These are phyloP conservation scores for Anguilla megastoma DNA, from an alignment of 2,797 vertebrate species.

Conservation along the genomic window DNA sequence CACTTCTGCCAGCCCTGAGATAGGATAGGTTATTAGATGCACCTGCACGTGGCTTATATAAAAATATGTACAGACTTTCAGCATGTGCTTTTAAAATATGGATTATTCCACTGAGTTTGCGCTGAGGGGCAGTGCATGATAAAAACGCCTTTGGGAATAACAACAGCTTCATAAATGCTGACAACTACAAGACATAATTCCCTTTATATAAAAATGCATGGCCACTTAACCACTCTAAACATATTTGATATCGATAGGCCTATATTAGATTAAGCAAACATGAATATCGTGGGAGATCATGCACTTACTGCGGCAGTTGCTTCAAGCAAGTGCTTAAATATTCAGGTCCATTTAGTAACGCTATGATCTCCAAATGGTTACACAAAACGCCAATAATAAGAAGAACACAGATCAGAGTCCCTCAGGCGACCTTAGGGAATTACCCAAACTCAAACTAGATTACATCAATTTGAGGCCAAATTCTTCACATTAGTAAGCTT, in stretches of 20 bases:
- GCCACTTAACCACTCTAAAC: neutral
- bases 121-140: neutral
- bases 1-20: neutral
- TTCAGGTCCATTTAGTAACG: neutral
- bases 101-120: neutral
- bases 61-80: neutral
- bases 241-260: neutral
- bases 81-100: neutral
- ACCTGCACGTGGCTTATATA: neutral
- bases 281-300: neutral
- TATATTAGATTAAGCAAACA: neutral
- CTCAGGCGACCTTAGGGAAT: neutral
- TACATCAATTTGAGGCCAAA: neutral
- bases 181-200: neutral
- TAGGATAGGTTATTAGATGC: neutral
- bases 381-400: neutral
- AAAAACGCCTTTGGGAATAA: neutral
- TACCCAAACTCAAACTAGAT: neutral
- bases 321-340: neutral
- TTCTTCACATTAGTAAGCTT: neutral
- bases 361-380: neutral
- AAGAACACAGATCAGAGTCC: neutral
- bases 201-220: neutral
- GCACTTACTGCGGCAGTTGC: neutral
- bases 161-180: neutral